Conservation (phyloP, 2,797 vertebrate species). For the Galagoides demidoff region DNA sequence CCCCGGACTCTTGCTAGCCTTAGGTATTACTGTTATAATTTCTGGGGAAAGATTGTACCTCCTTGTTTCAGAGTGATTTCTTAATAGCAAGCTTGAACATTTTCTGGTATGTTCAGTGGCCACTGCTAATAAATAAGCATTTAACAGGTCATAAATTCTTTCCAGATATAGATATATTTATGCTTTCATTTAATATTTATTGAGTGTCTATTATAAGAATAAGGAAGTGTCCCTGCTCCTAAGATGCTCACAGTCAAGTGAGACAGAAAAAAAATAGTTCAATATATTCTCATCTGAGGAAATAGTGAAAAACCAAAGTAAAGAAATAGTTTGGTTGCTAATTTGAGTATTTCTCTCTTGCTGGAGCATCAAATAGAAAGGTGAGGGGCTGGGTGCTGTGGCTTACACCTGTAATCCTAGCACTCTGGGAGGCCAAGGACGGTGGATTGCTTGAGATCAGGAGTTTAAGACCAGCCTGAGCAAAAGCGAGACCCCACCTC, state of each 20-base stretch:
- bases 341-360: not conserved
- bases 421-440: too few species aligned
- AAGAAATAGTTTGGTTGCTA: not conserved
- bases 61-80: constrained; percentile 25
- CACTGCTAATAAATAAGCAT: constrained; percentile 2
- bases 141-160: not conserved
- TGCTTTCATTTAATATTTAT: constrained; percentile 11
- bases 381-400: too few species aligned
- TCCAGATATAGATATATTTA: not conserved
- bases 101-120: not conserved
- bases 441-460: too few species aligned
- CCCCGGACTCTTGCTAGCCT: not conserved
- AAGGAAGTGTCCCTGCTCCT: not conserved
- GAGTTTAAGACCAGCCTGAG: too few species aligned
- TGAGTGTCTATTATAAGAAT: not conserved
- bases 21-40: not conserved
- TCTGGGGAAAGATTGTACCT: constrained; percentile 33
- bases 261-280: not conserved
- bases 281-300: not conserved
- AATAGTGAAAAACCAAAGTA: constrained; percentile 36
- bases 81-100: not conserved
- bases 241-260: not conserved
- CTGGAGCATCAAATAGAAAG: not conserved
- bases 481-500: too few species aligned
- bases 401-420: too few species aligned